phyloP scores from a whole-genome alignment of 2,797 vertebrate genomes.

The Babyrousa celebensis region DNA sequence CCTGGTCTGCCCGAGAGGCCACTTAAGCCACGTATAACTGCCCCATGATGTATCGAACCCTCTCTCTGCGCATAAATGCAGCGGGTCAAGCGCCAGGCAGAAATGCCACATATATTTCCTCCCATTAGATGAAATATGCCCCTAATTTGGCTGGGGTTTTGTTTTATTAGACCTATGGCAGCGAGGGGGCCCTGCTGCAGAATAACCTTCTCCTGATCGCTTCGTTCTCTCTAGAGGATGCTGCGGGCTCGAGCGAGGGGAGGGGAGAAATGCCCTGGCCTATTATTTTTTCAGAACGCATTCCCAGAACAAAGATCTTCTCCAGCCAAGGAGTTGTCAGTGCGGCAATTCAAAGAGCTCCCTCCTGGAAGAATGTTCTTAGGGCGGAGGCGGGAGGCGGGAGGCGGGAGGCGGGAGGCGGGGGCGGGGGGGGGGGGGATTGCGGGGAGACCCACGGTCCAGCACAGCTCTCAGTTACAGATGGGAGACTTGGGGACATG shows the following conservation, averaged over 20 bases:
- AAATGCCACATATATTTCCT: conserved; percentile 90
- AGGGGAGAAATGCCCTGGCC: conserved; percentile 66
- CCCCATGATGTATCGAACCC: conserved; percentile 89
- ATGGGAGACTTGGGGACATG: fast-evolving
- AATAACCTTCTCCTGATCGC: conserved; percentile 85
- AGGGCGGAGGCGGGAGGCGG: neutral
- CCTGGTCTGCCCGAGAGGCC: conserved; percentile 32
- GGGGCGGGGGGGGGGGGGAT: neutral
- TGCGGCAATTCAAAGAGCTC: neutral
- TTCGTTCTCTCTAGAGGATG: conserved; percentile 78
- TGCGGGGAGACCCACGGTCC: fast-evolving
- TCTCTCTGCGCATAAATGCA: conserved; percentile 88
- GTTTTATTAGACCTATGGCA: conserved; percentile 91
- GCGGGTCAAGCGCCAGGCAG: conserved; percentile 90
- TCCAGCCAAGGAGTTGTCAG: neutral
- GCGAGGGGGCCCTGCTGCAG: conserved; percentile 81
- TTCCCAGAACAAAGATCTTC: conserved; percentile 84
- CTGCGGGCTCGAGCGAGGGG: conserved; percentile 79
- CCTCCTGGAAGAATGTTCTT: neutral
- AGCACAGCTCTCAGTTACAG: fast-evolving
- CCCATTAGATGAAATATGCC: conserved; percentile 90
- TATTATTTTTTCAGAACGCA: conserved; percentile 79
- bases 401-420: too few relatives aligned
- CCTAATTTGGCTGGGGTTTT: conserved; percentile 90
- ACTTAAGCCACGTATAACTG: conserved; percentile 77